Percentiles rank a stretch among this genome's conserved stretches.
Conservation (phyloP, 2,797 vertebrate species). For the Apogon hyalosoma region DNA sequence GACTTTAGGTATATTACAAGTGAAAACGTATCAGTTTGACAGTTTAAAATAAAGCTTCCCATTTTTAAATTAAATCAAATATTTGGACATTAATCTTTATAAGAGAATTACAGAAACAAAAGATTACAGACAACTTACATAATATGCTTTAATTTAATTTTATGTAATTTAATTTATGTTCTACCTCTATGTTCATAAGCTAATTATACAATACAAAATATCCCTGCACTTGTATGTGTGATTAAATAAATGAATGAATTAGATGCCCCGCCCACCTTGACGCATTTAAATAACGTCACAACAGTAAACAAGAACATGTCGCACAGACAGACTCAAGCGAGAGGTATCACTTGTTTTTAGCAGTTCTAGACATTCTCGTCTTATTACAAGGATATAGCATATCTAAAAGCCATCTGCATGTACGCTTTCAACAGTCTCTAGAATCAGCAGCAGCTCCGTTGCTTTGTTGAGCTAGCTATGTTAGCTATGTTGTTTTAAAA, state of each 20-base stretch:
- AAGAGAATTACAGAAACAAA: too few species aligned
- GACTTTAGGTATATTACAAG: too few species aligned
- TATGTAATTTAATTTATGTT: too few species aligned
- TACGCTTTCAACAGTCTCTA: background rate
- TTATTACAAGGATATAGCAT: background rate
- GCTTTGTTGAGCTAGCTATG: background rate
- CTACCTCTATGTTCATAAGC: too few species aligned
- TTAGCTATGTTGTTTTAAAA: background rate
- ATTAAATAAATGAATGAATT: background rate
- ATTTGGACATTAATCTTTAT: too few species aligned
- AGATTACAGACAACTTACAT: too few species aligned
- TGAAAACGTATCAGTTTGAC: too few species aligned
- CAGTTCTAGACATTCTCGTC: background rate
- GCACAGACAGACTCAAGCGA: constrained; percentile 59
- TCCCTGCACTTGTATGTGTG: too few species aligned
- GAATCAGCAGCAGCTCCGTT: background rate
- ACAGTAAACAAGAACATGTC: constrained; percentile 81
- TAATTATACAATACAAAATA: too few species aligned
- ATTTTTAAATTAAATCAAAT: too few species aligned
- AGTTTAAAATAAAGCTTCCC: too few species aligned
- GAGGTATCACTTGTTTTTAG: constrained; percentile 47
- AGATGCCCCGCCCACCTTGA: background rate
- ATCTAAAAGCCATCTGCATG: background rate
- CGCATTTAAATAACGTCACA: constrained; percentile 46
- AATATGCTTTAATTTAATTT: too few species aligned